Conservation (phyloP, 1,140 invertebrate genomes). For the Rhopalosiphum padi region DNA sequence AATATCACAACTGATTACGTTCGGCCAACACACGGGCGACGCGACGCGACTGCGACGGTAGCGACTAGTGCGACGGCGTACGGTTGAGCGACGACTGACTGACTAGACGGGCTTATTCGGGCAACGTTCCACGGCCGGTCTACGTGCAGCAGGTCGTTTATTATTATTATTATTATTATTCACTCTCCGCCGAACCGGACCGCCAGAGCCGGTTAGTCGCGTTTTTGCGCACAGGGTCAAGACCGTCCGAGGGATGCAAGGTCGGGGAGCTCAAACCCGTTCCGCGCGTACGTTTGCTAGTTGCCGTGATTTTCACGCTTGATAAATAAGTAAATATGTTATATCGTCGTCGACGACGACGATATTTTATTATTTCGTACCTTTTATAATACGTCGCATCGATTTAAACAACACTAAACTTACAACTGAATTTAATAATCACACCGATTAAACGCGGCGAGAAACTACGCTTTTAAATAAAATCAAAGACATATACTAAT, state of each 20-base stretch:
- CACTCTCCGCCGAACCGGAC: background rate
- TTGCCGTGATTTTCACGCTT: background rate
- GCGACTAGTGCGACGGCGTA: background rate
- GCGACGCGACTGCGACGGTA: background rate
- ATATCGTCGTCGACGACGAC: too few species aligned
- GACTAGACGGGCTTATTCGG: background rate
- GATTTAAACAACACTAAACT: too few species aligned
- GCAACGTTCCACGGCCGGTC: background rate
- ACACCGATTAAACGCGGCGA: too few species aligned
- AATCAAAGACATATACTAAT: background rate
- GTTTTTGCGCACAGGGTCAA: conserved; percentile 44
- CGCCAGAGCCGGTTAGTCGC: background rate
- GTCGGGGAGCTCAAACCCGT: background rate
- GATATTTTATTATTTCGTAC: background rate
- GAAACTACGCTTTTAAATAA: background rate
- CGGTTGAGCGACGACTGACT: background rate
- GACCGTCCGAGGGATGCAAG: conserved; percentile 47
- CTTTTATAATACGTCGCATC: too few species aligned
- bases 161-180: background rate
- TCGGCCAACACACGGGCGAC: background rate
- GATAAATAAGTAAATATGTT: background rate
- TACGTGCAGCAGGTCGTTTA: background rate
- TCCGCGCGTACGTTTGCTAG: background rate
- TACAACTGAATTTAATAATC: background rate
- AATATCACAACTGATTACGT: background rate